These are phyloP conservation scores for Petromus typicus DNA, from an alignment of 2,113 vertebrate species.

Conservation along the genomic window DNA sequence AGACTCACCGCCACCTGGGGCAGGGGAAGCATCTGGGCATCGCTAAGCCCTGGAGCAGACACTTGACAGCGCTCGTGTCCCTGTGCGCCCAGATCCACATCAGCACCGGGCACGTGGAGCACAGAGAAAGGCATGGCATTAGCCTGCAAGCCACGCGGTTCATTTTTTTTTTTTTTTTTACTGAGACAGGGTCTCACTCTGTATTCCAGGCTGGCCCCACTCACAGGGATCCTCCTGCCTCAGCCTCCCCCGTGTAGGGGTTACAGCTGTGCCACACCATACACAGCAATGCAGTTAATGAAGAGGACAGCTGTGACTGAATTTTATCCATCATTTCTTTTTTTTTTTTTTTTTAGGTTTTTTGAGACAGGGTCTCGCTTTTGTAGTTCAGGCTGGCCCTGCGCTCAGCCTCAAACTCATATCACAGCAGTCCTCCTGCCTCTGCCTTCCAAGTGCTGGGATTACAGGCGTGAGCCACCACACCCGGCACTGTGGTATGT, in stretches of 20 bases:
- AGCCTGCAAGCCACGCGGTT: background rate
- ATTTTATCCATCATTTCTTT: too few relatives aligned
- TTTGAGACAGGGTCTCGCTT: too few relatives aligned
- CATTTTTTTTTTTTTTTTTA: background rate
- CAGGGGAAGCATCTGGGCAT: conserved; percentile 16
- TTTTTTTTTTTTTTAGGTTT: too few relatives aligned
- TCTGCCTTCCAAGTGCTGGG: too few relatives aligned
- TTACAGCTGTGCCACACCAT: background rate
- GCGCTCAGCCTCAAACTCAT: too few relatives aligned
- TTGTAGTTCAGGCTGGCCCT: too few relatives aligned
- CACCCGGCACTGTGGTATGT: too few relatives aligned
- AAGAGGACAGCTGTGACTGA: background rate
- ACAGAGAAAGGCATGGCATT: background rate
- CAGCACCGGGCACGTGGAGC: background rate
- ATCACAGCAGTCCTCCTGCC: too few relatives aligned
- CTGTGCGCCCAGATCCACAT: background rate
- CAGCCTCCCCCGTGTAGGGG: background rate
- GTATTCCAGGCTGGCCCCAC: background rate
- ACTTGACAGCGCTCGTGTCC: background rate
- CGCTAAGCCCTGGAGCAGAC: conserved; percentile 37
- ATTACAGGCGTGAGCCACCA: too few relatives aligned
- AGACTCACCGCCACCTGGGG: background rate
- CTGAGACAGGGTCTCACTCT: background rate
- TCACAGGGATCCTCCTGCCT: background rate
- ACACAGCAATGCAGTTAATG: background rate